phyloP scores from a whole-genome alignment of 1,140 invertebrate genomes.

The Zaprionus taronus region DNA sequence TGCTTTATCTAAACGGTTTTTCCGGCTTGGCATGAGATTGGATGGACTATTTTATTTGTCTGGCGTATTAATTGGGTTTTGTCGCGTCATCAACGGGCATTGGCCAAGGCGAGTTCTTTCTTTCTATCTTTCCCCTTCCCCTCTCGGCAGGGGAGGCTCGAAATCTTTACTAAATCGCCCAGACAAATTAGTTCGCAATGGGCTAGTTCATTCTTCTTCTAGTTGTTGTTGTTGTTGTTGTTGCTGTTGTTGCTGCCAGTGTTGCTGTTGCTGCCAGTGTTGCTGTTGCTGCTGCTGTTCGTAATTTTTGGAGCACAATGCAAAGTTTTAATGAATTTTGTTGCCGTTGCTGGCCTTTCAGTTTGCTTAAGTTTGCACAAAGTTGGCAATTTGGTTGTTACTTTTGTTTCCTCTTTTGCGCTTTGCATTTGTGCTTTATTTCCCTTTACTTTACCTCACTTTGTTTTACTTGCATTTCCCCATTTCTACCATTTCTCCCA shows the following conservation, averaged over 20 bases:
- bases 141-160: not conserved
- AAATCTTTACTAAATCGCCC: conserved; percentile 72
- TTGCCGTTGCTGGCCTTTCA: conserved; percentile 61
- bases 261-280: conserved; percentile 49
- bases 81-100: conserved; percentile 71
- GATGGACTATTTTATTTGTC: conserved; percentile 71
- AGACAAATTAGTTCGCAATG: conserved; percentile 80
- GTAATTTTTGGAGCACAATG: conserved; percentile 68
- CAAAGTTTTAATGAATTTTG: conserved; percentile 80
- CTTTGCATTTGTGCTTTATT: conserved; percentile 61
- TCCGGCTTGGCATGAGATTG: conserved; percentile 24
- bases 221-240: conserved; percentile 16
- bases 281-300: conserved; percentile 46
- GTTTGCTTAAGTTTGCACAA: conserved; percentile 68
- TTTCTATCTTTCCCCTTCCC: not conserved
- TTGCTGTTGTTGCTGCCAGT: conserved; percentile 16
- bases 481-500: not conserved
- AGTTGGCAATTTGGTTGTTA: conserved; percentile 56
- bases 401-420: conserved; percentile 57
- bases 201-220: conserved; percentile 37
- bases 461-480: conserved; percentile 24
- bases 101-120: not conserved
- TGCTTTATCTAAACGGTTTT: conserved; percentile 80
- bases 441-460: conserved; percentile 58
- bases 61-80: conserved; percentile 82